These are phyloP conservation scores for Drosophila ogumai DNA, from an alignment of 1,140 invertebrate species.

Conservation along the genomic window DNA sequence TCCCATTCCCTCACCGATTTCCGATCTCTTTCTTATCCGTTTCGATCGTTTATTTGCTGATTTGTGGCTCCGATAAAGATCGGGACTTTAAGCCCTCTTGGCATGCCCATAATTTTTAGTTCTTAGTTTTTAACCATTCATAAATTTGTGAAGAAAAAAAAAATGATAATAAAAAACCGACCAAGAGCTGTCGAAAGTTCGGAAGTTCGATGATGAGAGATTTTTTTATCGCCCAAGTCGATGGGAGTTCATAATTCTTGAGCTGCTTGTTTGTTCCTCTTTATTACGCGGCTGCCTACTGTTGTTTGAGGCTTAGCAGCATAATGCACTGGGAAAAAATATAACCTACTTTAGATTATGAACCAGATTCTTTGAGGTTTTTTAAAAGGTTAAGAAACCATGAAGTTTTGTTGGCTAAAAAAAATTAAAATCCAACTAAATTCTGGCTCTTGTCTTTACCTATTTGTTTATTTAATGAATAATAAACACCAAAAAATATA, in stretches of 20 bases:
- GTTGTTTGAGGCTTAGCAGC: slow-evolving; percentile 25
- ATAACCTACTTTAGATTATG: no score
- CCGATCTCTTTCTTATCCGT: slow-evolving; percentile 4
- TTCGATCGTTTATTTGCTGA: slow-evolving; percentile 52
- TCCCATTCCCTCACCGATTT: neutral
- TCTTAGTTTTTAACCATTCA: slow-evolving; percentile 31
- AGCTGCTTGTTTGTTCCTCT: slow-evolving; percentile 43
- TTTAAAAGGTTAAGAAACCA: neutral
- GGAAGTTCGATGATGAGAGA: slow-evolving; percentile 42
- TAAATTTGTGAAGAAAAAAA: slow-evolving; percentile 16
- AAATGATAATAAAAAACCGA: slow-evolving; percentile 2
- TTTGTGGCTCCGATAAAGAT: slow-evolving; percentile 42
- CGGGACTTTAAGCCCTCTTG: slow-evolving; percentile 51
- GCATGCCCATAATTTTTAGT: slow-evolving; percentile 71
- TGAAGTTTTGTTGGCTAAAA: neutral
- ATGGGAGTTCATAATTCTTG: slow-evolving; percentile 44
- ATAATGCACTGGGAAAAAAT: neutral
- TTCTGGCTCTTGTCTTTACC: neutral
- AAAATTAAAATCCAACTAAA: neutral
- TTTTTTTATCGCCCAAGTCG: slow-evolving; percentile 38
- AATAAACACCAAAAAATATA: no score
- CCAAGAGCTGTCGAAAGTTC: slow-evolving; percentile 53
- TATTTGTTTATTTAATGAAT: neutral
- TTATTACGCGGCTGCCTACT: slow-evolving; percentile 25
- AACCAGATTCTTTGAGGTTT: neutral